These are phyloP conservation scores for Daphoenositta chrysoptera DNA, from an alignment of 2,113 vertebrate genomes.

Conservation along the genomic window DNA sequence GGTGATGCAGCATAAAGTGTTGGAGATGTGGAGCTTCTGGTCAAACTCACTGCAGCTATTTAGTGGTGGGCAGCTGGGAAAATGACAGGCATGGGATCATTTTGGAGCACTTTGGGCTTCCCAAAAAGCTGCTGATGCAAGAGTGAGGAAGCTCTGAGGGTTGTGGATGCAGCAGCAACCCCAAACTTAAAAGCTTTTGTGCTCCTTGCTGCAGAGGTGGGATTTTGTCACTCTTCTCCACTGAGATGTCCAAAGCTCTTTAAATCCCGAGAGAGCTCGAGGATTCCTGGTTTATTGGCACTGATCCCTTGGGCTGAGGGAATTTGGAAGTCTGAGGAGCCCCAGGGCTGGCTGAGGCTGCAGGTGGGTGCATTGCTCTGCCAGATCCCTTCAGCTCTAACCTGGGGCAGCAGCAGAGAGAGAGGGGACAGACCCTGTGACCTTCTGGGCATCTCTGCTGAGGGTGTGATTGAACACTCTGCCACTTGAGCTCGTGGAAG, in stretches of 20 bases:
- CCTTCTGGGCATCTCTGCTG: neutral
- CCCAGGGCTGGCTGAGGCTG: neutral
- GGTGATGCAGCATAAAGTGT: neutral
- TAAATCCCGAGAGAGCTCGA: neutral
- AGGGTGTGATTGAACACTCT: neutral
- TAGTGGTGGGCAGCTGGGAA: neutral
- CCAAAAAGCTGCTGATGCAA: neutral
- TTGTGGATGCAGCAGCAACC: neutral
- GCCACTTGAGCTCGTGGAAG: neutral
- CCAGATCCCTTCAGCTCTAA: neutral
- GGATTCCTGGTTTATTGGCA: fast-evolving
- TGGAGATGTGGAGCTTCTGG: neutral
- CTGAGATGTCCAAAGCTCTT: neutral
- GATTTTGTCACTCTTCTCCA: neutral
- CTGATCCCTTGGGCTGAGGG: neutral
- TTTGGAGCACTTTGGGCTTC: neutral
- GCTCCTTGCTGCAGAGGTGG: neutral
- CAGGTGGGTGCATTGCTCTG: fast-evolving
- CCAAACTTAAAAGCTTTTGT: neutral
- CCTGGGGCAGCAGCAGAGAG: neutral
- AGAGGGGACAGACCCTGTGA: neutral
- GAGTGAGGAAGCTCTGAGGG: neutral
- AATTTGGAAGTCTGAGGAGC: neutral
- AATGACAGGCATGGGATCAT: neutral
- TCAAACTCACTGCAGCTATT: neutral